Conservation (phyloP, 2,113 vertebrate genomes). For the Microcebus jonahi region DNA sequence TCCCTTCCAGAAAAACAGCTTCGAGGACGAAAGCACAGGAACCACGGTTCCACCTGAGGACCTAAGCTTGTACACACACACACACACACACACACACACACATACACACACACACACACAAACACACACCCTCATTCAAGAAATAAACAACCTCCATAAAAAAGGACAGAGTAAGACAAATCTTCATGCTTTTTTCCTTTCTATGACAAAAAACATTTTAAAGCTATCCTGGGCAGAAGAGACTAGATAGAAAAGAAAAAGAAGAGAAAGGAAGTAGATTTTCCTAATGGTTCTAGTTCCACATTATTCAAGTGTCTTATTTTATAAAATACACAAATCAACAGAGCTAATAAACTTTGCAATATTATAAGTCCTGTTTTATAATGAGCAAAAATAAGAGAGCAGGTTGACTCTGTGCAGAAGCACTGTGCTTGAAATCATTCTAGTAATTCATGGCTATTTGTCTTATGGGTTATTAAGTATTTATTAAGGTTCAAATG, state of each 20-base stretch:
- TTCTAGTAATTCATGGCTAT: constrained; percentile 67
- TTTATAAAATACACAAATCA: constrained; percentile 76
- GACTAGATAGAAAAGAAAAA: constrained; percentile 71
- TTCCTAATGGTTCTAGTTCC: constrained; percentile 80
- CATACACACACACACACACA: neutral
- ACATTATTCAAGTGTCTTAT: constrained; percentile 73
- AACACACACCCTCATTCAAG: constrained; percentile 74
- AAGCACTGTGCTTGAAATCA: constrained; percentile 65
- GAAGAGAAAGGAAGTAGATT: constrained; percentile 82
- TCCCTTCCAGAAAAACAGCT: constrained; percentile 99
- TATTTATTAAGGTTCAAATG: constrained; percentile 82
- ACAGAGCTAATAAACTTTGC: constrained; percentile 44
- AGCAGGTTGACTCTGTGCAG: constrained; percentile 47
- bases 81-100: neutral
- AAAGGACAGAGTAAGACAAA: constrained; percentile 67
- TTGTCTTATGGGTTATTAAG: constrained; percentile 75
- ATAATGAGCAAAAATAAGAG: constrained; percentile 72
- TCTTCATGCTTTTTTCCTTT: constrained; percentile 52
- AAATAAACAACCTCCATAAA: constrained; percentile 81
- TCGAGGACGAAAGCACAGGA: constrained; percentile 97
- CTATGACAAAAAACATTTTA: constrained; percentile 80
- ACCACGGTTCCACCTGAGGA: constrained; percentile 98
- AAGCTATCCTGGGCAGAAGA: constrained; percentile 79
- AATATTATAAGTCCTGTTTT: constrained; percentile 56
- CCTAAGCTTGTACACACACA: constrained; percentile 81